Evolutionary conservation across 35 echinoderm and acorn worm genomes (phyloP), one percentile per base, ranked within the genome.

Genomic region (Apostichopus californicus): DNA sequence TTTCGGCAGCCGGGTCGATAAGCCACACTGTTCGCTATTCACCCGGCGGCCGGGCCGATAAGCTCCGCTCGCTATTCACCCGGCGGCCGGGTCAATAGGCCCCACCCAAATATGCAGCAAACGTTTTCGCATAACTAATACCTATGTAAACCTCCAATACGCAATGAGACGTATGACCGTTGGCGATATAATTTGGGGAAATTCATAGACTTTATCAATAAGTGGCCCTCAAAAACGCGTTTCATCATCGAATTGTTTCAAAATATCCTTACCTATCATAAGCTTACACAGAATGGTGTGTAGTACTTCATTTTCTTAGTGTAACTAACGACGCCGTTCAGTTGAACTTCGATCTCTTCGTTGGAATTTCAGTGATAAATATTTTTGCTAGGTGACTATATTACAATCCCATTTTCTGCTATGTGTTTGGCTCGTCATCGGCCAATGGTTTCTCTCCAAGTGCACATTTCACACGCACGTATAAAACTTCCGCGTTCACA

Each of bases 271-370:
- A 81, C 78, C 9, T 25, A 81, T 17, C 0, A 81, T 54, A 5
- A 13, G 0, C 18, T 17, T 52, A 0, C 22, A 81, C 78, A 81
- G 23, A 53, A 53, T 9, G 13, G 8, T 9, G 78, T 52, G 9
- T 8, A 81, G 78, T 25, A 81, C 3, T 25, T 81, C 78, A 81
- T 46, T 46, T 46, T 81, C 2, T 81, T 54, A 52, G 78, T 81
- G 78, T 81, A 81, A 81, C 78, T 81, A 81, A 81, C 28, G 78
- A 81, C 78, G 78, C 78, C 8, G 5, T 54, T 12, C 28, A 52
- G 78, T 81, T 81, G 23, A 8, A 81, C 78, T 81, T 81, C 78
- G 78, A 81, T 13, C 9, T 77, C 75, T 18, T 9, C 2, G 78
- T 81, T 81, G 71, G 71, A 75, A 75, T 75, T 18, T 22, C 18